Base-by-base conservation (phyloP, 1,140 invertebrate species). In the Drosophila bifasciata region DNA sequence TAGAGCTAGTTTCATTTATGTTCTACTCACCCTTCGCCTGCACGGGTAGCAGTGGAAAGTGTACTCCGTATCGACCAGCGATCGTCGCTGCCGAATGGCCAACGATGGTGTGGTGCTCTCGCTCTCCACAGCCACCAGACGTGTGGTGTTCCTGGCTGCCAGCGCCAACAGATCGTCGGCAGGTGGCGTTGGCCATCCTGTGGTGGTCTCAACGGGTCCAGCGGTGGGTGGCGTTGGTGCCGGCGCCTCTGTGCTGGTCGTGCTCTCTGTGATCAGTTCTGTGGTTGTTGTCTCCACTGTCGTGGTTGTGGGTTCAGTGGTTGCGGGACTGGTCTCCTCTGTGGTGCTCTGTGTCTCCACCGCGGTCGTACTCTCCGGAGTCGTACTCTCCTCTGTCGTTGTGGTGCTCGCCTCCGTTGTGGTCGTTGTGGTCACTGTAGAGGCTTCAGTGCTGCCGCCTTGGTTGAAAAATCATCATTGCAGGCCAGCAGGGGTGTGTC, bases 391-490 rank as follows among this genome's bases (percentile, higher is more conserved):
- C 19, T 55, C 25, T 11, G 50, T 43, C 11, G 41, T 36, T 5
- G 71, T 79, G 25, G 58, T 80, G 36, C 46, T 40, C 15, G 50
- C 44, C 16, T 69, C 66, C 1, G 66, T 68, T 8, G 60, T 28
- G 8, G 64, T 56, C 1, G 79, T 74, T n/a, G 81, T 78, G 17
- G 77, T 85, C 23, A 69, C 70, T 16, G 79, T 84, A 15, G 81
- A 77, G 49, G 86, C 83, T 11, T 76, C 67, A 6, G 83, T 89
- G 50, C 75, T 89, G 56, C 76, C 79, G 36, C 64, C 69, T 0
- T 64, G 46, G 58, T 89, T 89, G 44, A 91, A 91, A 55, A 72
- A 91, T 84, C 79, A 15, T 70, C 85, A 55, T 91, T 83, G 57
- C 89, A 91, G 25, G 58, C 50, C 41, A 85, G 16, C 15, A 88